Base-by-base conservation (phyloP, 2,113 vertebrate genomes). In the Leucoraja erinaceus region DNA sequence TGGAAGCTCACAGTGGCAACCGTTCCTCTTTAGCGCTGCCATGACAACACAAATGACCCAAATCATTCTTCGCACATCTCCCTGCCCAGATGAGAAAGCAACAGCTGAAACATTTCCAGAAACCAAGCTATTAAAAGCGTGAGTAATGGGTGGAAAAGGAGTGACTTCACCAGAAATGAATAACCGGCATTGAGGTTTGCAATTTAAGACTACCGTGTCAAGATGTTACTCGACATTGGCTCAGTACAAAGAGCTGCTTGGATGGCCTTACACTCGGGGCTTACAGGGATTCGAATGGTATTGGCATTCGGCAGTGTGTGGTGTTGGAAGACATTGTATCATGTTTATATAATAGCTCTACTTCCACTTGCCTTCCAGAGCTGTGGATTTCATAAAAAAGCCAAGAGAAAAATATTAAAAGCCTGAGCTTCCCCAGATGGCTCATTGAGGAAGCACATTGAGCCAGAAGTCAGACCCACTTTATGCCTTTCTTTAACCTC, bases 61-160 rank as follows among this genome's bases (percentile, higher is more conserved):
- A 47, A 74, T 54, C 47, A 38, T 33, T 47, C 33, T 20, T 7
- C 12, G 33, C 66, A 28, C 63, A 72, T 28, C 68, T 86, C 83
- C 38, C 66, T 72, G 33, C 68, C 88, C 88, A 47, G 9, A 25
- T 25, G 88, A 72, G 54, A 56, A 59, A 54, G 66, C 70, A 88
- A 47, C 18, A 72, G 66, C 66, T 91, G 66, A 91, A 54, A 25
- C 11, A 28, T 91, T 91, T 91, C 66, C 66, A 91, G 90, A 31
- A 47, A 74, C 25, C 25, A 47, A 54, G n/a, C 59, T 18, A 91
- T 38, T 25, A 72, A 91, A 91, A 28, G 20, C 25, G 22, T 12
- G 66, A 54, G 90, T 70, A 72, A 91, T 47, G 31, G 68, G 72
- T 12, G 70, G 20, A 54, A 72, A 63, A 54, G 90, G 10, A 54